phyloP scores from a whole-genome alignment of 2,113 vertebrate species.

The Sprattus sprattus region DNA sequence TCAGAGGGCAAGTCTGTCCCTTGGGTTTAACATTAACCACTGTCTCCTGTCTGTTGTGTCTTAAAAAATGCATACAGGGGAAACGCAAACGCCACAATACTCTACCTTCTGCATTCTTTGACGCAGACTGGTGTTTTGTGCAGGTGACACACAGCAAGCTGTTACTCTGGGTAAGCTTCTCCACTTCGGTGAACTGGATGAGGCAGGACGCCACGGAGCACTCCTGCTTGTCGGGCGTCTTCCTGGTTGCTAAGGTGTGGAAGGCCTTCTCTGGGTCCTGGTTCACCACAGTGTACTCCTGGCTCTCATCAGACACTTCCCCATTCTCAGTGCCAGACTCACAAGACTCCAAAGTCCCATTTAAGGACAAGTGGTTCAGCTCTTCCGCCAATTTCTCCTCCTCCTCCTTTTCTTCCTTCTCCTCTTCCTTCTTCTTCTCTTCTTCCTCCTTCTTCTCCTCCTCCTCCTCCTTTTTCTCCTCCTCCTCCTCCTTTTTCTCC shows the following conservation, averaged over 20 bases:
- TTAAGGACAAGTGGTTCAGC: slow-evolving; percentile 74
- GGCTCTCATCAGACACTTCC: slow-evolving; percentile 48
- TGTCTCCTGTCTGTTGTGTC: too few relatives aligned
- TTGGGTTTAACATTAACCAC: too few relatives aligned
- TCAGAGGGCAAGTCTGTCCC: too few relatives aligned
- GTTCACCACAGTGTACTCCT: slow-evolving; percentile 71
- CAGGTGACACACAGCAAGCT: slow-evolving; percentile 89
- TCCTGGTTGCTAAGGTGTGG: slow-evolving; percentile 77
- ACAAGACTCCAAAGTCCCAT: slow-evolving; percentile 60
- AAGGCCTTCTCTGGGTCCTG: slow-evolving; percentile 86
- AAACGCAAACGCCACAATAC: not conserved
- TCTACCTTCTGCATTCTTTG: slow-evolving; percentile 52
- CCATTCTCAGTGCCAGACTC: slow-evolving; percentile 50
- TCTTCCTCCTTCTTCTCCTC: not conserved
- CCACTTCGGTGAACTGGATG: slow-evolving; percentile 89
- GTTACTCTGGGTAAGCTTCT: slow-evolving; percentile 85
- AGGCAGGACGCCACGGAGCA: slow-evolving; percentile 85
- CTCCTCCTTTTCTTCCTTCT: slow-evolving; percentile 34
- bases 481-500: not conserved
- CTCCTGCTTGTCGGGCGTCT: slow-evolving; percentile 71
- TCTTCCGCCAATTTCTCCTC: slow-evolving; percentile 58
- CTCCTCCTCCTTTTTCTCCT: slow-evolving; percentile 33
- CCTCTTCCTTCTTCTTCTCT: not conserved
- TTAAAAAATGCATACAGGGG: too few relatives aligned
- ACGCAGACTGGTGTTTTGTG: slow-evolving; percentile 65